A percentile compares a stretch with the other conserved stretches of the same genome.
These are phyloP conservation scores for Macrobrachium nipponense DNA, from an alignment of 1,140 invertebrate genomes.

Conservation along the genomic window DNA sequence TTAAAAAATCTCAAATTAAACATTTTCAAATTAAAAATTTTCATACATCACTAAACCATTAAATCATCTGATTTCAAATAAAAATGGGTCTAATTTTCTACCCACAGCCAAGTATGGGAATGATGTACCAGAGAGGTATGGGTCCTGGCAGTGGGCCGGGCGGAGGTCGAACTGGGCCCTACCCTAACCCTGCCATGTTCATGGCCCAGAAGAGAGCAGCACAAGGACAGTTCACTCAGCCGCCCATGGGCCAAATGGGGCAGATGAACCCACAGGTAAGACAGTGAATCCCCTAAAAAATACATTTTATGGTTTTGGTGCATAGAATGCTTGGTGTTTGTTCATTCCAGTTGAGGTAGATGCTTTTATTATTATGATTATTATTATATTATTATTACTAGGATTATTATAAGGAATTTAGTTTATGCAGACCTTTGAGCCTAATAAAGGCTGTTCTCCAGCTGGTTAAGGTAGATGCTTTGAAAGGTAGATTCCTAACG, in stretches of 20 bases:
- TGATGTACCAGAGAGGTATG: slow-evolving; percentile 61
- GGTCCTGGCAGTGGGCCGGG: slow-evolving; percentile 53
- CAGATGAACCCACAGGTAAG: slow-evolving; percentile 55
- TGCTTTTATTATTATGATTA: not conserved
- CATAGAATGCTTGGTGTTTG: not conserved
- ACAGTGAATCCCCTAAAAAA: not conserved
- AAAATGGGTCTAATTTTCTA: too few species aligned
- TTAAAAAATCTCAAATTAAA: too few species aligned
- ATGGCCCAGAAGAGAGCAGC: slow-evolving; percentile 80
- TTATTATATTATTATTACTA: too few species aligned
- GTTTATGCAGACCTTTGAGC: too few species aligned
- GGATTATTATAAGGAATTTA: too few species aligned
- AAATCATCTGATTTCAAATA: too few species aligned
- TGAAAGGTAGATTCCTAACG: too few species aligned
- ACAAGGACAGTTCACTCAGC: slow-evolving; percentile 56
- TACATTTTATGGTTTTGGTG: not conserved
- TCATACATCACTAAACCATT: too few species aligned
- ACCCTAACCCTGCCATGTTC: slow-evolving; percentile 83
- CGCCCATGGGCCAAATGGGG: slow-evolving; percentile 49
- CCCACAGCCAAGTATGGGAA: not conserved
- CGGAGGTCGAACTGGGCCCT: slow-evolving; percentile 79
- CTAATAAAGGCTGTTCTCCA: too few species aligned
- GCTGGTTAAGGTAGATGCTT: not conserved
- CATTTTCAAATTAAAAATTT: too few species aligned
- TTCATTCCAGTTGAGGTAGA: slow-evolving; percentile 11